A percentile compares a stretch with the other conserved stretches of the same genome.
phyloP scores from a whole-genome alignment of 1,140 invertebrate species.

The Piezodorus guildinii region DNA sequence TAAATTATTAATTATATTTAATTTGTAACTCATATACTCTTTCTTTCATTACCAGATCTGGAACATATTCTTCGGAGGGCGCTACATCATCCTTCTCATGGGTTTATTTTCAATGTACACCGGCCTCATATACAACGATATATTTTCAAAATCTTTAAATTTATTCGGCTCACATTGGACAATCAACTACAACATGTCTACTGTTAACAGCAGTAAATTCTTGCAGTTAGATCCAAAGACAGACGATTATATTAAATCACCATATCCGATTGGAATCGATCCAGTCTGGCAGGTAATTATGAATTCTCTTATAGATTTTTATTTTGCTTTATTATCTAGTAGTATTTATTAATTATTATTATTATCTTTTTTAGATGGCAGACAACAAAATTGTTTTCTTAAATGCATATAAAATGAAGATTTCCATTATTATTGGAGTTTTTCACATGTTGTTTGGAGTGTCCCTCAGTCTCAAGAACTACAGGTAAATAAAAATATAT shows the following conservation, averaged over 20 bases:
- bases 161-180: constrained; percentile 90
- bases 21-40: background rate
- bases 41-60: constrained; percentile 58
- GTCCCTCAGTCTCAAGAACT: constrained; percentile 64
- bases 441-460: constrained; percentile 88
- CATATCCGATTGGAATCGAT: constrained; percentile 86
- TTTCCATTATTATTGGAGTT: constrained; percentile 85
- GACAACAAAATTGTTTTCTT: constrained; percentile 82
- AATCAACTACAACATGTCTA: constrained; percentile 42
- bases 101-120: constrained; percentile 97
- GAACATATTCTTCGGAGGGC: constrained; percentile 94
- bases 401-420: constrained; percentile 92
- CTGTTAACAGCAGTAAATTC: constrained; percentile 39
- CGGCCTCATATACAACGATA: constrained; percentile 95
- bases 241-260: constrained; percentile 43
- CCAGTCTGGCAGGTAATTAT: constrained; percentile 74
- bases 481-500: constrained; percentile 40
- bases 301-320: background rate
- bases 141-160: constrained; percentile 94
- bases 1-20: background rate
- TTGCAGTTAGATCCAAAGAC: constrained; percentile 52
- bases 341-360: background rate
- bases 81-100: constrained; percentile 98
- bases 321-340: background rate
- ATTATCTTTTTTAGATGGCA: constrained; percentile 32